phyloP scores from a whole-genome alignment of 2,888 invertebrate genomes.

The Pachliopta kotzebuea region DNA sequence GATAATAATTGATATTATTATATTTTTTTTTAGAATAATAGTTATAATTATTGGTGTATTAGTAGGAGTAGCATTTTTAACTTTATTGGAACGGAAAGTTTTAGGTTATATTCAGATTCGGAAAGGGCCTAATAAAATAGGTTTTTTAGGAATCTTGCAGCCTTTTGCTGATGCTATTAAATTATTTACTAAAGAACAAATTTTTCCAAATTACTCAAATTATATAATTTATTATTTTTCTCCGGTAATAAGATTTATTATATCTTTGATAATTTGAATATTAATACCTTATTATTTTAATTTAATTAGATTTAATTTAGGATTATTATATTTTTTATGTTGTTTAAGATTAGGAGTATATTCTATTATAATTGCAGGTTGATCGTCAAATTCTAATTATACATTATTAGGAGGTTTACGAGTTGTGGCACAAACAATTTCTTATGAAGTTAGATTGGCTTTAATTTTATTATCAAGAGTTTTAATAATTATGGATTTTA shows the following conservation, averaged over 20 bases:
- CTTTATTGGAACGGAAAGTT: conserved; percentile 82
- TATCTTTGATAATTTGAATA: conserved; percentile 80
- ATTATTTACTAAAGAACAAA: conserved; percentile 84
- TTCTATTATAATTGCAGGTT: conserved; percentile 82
- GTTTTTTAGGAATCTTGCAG: conserved; percentile 17
- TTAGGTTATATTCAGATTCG: conserved; percentile 17
- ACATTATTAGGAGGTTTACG: conserved; percentile 85
- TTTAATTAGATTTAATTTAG: conserved; percentile 79
- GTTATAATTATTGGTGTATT: conserved; percentile 73
- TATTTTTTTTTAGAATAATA: conserved; percentile 31
- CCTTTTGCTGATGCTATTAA: conserved; percentile 88
- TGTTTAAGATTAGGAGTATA: conserved; percentile 83
- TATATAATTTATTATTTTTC: conserved; percentile 67
- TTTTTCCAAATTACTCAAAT: conserved; percentile 73
- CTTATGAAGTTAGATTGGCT: conserved; percentile 86
- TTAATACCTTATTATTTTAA: conserved; percentile 80
- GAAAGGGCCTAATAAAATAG: conserved; percentile 12
- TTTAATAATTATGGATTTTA: conserved; percentile 79
- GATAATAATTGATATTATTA: no score
- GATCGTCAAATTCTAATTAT: conserved; percentile 88
- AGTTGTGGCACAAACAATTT: conserved; percentile 86
- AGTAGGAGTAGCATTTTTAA: conserved; percentile 85
- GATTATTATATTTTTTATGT: conserved; percentile 83
- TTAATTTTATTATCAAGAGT: conserved; percentile 83
- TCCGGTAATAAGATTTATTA: conserved; percentile 65